A percentile compares a stretch with the other conserved stretches of the same genome.
Conservation (phyloP, 2,797 vertebrate species). For the Oreochromis grahami region DNA sequence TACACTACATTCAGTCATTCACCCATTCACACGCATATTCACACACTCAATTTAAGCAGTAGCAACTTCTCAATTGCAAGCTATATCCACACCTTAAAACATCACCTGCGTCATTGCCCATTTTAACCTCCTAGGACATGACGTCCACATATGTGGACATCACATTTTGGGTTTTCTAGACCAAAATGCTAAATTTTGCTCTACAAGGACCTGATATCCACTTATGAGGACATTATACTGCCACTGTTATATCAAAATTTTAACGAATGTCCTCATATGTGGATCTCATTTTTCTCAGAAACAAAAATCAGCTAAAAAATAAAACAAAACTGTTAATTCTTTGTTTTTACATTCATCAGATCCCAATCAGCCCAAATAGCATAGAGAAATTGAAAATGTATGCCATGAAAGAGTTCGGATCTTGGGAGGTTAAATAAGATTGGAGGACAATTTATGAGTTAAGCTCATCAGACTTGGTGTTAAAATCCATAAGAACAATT, state of each 20-base stretch:
- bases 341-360: not conserved
- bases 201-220: not conserved
- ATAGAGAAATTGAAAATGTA: not conserved
- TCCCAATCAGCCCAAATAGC: not conserved
- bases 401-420: not conserved
- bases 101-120: accelerated
- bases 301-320: not conserved
- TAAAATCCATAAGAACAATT: not conserved
- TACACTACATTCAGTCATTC: too few relatives aligned
- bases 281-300: not conserved
- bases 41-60: not conserved
- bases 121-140: not conserved
- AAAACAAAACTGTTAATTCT: not conserved
- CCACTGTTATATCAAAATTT: not conserved
- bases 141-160: not conserved
- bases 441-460: not conserved
- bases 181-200: not conserved
- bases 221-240: accelerated
- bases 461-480: not conserved
- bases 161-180: not conserved
- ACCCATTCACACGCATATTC: too few relatives aligned
- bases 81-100: not conserved
- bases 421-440: not conserved
- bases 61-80: not conserved
- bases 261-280: not conserved